phyloP scores from a whole-genome alignment of 2,888 invertebrate genomes.

The Hyles lineata region DNA sequence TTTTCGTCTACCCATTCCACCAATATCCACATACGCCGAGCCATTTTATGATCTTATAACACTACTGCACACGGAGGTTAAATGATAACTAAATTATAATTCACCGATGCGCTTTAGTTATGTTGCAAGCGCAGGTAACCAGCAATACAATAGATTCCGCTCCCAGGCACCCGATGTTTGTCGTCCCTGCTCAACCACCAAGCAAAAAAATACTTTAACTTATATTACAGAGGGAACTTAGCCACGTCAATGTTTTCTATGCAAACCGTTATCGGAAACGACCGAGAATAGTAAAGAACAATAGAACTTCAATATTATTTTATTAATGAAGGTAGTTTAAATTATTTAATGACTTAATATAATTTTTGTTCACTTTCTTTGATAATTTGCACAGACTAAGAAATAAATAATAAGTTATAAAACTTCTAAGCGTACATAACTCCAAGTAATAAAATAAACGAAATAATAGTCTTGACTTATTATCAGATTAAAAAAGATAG shows the following conservation, averaged over 20 bases:
- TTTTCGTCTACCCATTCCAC: constrained; percentile 66
- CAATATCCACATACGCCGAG: constrained; percentile 62
- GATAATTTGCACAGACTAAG: no score
- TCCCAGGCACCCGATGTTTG: constrained; percentile 42
- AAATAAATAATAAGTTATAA: no score
- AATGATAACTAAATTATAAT: constrained; percentile 40
- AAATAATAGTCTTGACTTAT: no score
- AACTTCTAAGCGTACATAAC: no score
- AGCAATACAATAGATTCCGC: constrained; percentile 42
- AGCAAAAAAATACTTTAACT: constrained; percentile 41
- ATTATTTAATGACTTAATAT: not conserved
- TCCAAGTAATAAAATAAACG: no score
- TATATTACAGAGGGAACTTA: not conserved
- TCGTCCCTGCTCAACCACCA: constrained; percentile 41
- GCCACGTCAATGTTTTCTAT: constrained; percentile 6
- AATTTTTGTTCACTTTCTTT: no score
- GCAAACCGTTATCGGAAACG: constrained; percentile 7
- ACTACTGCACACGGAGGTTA: constrained; percentile 36
- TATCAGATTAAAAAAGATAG: no score
- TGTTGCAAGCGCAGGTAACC: constrained; percentile 33
- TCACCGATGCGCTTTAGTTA: constrained; percentile 29
- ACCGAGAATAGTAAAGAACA: constrained; percentile 3
- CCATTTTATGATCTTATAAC: constrained; percentile 49
- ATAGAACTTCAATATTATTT: constrained; percentile 6
- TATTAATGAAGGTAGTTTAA: not conserved